Conservation (phyloP, 1,140 invertebrate species). For the Panulirus ornatus region DNA sequence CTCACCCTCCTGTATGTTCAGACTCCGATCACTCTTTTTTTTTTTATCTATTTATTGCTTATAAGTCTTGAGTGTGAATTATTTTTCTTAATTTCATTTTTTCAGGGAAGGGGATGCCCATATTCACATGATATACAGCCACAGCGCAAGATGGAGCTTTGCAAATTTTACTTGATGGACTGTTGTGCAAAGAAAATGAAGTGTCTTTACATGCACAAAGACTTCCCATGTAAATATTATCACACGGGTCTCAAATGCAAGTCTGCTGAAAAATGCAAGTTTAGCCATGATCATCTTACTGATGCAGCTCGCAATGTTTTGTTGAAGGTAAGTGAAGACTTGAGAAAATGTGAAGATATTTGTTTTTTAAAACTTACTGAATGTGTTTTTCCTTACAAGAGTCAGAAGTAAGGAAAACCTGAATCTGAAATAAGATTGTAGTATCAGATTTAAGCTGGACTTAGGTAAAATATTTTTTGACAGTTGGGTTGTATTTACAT, state of each 20-base stretch:
- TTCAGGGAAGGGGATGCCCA: constrained; percentile 86
- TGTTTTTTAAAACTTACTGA: background rate
- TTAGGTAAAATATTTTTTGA: too few species aligned
- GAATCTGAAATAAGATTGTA: too few species aligned
- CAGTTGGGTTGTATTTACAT: too few species aligned
- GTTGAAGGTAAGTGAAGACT: constrained; percentile 80
- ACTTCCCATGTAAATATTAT: constrained; percentile 98
- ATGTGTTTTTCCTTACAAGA: background rate
- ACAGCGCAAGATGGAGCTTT: constrained; percentile 93
- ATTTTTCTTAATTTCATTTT: constrained; percentile 58
- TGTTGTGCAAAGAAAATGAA: constrained; percentile 97
- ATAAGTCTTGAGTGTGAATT: background rate
- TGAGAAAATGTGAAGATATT: background rate
- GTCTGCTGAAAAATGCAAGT: constrained; percentile 91
- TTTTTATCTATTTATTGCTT: background rate
- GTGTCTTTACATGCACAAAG: constrained; percentile 97
- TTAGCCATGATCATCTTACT: constrained; percentile 92
- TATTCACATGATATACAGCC: constrained; percentile 92
- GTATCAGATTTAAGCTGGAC: too few species aligned
- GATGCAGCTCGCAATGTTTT: constrained; percentile 85
- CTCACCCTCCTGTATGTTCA: too few species aligned
- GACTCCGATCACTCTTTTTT: too few species aligned
- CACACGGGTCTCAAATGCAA: constrained; percentile 94
- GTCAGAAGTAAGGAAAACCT: too few species aligned
- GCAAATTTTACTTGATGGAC: constrained; percentile 97